phyloP scores from a whole-genome alignment of 2,888 invertebrate genomes.

The Calephelis perditalis region DNA sequence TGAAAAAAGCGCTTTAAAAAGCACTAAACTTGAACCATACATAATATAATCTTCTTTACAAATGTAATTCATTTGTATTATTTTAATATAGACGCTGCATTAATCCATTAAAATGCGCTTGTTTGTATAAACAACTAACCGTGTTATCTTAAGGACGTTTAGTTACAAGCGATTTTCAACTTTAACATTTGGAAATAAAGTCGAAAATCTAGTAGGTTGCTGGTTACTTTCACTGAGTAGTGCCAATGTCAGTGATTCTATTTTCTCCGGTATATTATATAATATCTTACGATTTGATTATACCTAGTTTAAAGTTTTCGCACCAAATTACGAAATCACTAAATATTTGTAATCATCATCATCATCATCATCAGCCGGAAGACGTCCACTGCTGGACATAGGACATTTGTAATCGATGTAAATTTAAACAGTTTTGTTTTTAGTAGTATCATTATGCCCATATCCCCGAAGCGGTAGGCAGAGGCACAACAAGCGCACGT shows the following conservation, averaged over 20 bases:
- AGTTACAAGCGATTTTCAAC: neutral
- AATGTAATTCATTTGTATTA: neutral
- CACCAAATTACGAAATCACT: slow-evolving; percentile 24
- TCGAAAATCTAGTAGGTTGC: neutral
- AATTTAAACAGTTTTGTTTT: too few species aligned
- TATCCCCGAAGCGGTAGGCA: too few species aligned
- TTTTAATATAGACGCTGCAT: neutral
- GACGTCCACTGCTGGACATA: too few species aligned
- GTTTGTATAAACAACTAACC: neutral
- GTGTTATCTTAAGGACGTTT: slow-evolving; percentile 3
- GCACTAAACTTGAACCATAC: too few species aligned
- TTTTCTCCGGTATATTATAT: slow-evolving; percentile 58
- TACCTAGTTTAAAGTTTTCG: slow-evolving; percentile 37
- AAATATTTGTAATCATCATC: too few species aligned
- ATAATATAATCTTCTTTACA: too few species aligned
- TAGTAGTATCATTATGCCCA: too few species aligned
- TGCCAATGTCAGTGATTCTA: slow-evolving; percentile 65
- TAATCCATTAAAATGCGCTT: neutral
- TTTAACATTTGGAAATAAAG: neutral
- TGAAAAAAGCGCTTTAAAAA: too few species aligned
- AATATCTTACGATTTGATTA: slow-evolving; percentile 49
- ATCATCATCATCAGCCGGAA: too few species aligned
- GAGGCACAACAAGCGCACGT: too few species aligned
- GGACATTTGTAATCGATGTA: too few species aligned
- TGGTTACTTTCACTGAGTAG: slow-evolving; percentile 64